Evolutionary conservation across 2,797 vertebrate species (phyloP), one percentile per base, ranked within the genome.

Genomic region (Crypturellus tataupa): DNA sequence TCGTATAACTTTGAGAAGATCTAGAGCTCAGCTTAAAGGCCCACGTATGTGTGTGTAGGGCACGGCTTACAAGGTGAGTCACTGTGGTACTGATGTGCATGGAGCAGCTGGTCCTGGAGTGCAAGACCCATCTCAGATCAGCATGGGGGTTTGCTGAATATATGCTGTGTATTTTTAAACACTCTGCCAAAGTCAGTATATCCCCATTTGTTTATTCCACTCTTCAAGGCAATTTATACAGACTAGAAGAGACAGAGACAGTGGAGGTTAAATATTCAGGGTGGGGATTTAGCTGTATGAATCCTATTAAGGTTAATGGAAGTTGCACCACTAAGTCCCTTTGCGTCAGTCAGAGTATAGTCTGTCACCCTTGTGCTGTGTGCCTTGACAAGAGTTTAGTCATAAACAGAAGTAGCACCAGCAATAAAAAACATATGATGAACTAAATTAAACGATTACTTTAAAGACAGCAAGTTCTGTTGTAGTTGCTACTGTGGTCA

Each of bases 281-380:
- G 65, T 91, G 89, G 80, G 19, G 65, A 92, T 96, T 88, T 80
- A 83, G 62, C 71, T 85, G 47, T 20, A 10, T 84, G 93, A 85
- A 87, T 95, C 80, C 87, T 49, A 85, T 88, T 85, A 86, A 96
- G 80, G 90, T 95, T 96, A 95, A 95, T 94, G 80, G 87, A 90
- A 94, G 47, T 81, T 91, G 73, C 80, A 73, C 49, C 75, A 81
- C 49, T 6, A 23, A 69, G 93, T 95, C 92, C 71, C 65, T 88
- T 80, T 0, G 0, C 0, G 0, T 93, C 83, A 64, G 73, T 76
- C 53, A 14, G 53, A 35, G 71, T 80, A 60, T 19, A 78, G 93
- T 73, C 94, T 92, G 86, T 60, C 95, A 69, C 69, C 80, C 72
- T 64, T 42, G 59, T 15, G 58, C 81, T 46, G 12, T 4, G 12